A percentile compares a stretch with the other conserved stretches of the same genome.
These are phyloP conservation scores for Caenorhabditis imperialis DNA, from an alignment of 2,888 invertebrate genomes.

Conservation along the genomic window DNA sequence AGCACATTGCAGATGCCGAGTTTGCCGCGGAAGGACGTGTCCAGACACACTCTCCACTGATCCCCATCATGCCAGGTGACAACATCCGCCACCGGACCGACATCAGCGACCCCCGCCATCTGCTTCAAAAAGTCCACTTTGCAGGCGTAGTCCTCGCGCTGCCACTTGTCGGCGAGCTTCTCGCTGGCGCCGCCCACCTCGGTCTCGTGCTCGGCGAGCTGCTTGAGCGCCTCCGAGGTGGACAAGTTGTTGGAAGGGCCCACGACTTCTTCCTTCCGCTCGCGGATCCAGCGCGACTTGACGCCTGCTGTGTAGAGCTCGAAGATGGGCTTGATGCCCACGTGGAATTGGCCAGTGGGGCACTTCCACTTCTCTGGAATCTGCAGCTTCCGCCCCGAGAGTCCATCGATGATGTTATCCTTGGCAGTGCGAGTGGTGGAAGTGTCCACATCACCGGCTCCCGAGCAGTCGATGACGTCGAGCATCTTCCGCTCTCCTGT, in stretches of 20 bases:
- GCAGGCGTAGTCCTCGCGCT: conserved; percentile 91
- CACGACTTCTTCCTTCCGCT: conserved; percentile 88
- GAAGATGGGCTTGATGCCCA: conserved; percentile 89
- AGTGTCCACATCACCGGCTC: conserved; percentile 96
- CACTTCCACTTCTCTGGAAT: conserved; percentile 89
- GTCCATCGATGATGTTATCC: conserved; percentile 85
- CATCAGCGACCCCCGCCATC: conserved; percentile 89
- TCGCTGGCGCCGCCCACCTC: conserved; percentile 72
- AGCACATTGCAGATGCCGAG: conserved; percentile 86
- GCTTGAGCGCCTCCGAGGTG: conserved; percentile 86
- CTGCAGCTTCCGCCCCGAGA: conserved; percentile 91
- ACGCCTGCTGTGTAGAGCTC: conserved; percentile 88
- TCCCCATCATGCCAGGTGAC: conserved; percentile 91
- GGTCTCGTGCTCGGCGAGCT: conserved; percentile 84
- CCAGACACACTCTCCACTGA: conserved; percentile 90
- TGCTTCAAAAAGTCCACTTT: conserved; percentile 86
- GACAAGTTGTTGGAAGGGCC: conserved; percentile 87
- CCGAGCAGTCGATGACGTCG: conserved; percentile 94
- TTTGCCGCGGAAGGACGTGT: conserved; percentile 88
- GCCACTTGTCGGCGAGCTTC: conserved; percentile 84
- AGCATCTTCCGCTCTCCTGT: conserved; percentile 93
- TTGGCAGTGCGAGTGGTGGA: conserved; percentile 84
- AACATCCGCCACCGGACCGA: conserved; percentile 93
- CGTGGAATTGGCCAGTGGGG: conserved; percentile 87
- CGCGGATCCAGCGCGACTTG: conserved; percentile 80